Conservation (phyloP, 2,888 invertebrate species). For the Pseudeuparius sepicola region DNA sequence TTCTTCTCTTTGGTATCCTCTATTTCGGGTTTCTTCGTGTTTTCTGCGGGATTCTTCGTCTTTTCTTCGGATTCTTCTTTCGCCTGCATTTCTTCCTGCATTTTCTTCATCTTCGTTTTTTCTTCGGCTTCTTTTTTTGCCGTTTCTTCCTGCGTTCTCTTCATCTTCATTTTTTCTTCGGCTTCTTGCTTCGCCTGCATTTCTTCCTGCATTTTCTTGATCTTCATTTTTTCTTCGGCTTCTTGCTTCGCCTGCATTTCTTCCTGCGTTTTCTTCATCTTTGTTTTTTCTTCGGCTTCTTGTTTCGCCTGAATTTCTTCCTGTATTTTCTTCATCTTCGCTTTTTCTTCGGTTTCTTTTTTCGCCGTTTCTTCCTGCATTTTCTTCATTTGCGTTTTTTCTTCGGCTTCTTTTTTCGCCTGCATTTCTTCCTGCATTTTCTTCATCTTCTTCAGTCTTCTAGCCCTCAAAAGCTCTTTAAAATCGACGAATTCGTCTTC, state of each 20-base stretch:
- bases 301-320: background rate
- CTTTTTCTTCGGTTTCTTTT: slow-evolving; percentile 5
- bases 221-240: background rate
- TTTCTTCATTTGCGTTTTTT: slow-evolving; percentile 5
- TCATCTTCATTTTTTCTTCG: background rate
- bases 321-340: background rate
- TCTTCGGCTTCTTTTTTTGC: too few relatives aligned
- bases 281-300: background rate
- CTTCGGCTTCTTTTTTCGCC: slow-evolving; percentile 7
- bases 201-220: slow-evolving; percentile 1
- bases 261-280: too few relatives aligned
- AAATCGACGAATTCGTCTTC: slow-evolving; percentile 27
- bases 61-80: slow-evolving; percentile 10
- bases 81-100: slow-evolving; percentile 16
- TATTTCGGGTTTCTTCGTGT: background rate
- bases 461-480: slow-evolving; percentile 25
- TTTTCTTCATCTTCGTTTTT: slow-evolving; percentile 24
- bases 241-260: slow-evolving; percentile 1
- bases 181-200: background rate
- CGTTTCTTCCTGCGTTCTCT: slow-evolving; percentile 1
- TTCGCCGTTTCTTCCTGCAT: background rate
- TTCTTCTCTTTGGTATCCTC: slow-evolving; percentile 2
- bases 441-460: slow-evolving; percentile 26
- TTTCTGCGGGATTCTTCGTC: background rate
- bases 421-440: slow-evolving; percentile 20